Evolutionary conservation across 2,113 vertebrate genomes (phyloP).

Genomic region (Siphamia tubifer): DNA sequence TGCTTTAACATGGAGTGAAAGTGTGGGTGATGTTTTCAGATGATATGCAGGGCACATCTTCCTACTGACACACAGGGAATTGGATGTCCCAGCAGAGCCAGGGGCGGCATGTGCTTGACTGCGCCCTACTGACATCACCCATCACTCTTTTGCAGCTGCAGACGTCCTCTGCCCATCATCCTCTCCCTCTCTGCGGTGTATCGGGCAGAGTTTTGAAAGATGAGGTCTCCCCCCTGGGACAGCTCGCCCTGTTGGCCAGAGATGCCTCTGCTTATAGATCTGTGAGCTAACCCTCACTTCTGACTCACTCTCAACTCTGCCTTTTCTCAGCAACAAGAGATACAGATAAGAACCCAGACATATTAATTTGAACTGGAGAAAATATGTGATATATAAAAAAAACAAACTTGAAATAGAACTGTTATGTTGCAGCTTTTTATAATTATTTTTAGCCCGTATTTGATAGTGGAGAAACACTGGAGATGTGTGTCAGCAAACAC

Average conservation of each 20-base stretch:
- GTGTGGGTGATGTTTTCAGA: constrained; percentile 5
- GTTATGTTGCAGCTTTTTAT: too few species aligned
- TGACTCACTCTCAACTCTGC: neutral
- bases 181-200: neutral
- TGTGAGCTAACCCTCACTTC: neutral
- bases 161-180: constrained; percentile 36
- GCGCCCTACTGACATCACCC: constrained; percentile 47
- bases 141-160: constrained; percentile 56
- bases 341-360: too few species aligned
- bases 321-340: too few species aligned
- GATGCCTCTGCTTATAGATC: neutral
- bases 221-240: constrained; percentile 23
- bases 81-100: constrained; percentile 47
- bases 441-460: too few species aligned
- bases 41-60: constrained; percentile 42
- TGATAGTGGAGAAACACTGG: too few species aligned
- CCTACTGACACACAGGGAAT: constrained; percentile 35
- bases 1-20: neutral
- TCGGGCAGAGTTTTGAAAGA: constrained; percentile 29
- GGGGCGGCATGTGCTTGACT: constrained; percentile 50
- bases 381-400: too few species aligned
- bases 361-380: too few species aligned
- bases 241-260: constrained; percentile 23
- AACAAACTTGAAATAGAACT: too few species aligned
- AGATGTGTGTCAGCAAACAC: too few species aligned